Evolutionary conservation across 23 tunicate species (phyloP).

Genomic region (Halocynthia aurantium): DNA sequence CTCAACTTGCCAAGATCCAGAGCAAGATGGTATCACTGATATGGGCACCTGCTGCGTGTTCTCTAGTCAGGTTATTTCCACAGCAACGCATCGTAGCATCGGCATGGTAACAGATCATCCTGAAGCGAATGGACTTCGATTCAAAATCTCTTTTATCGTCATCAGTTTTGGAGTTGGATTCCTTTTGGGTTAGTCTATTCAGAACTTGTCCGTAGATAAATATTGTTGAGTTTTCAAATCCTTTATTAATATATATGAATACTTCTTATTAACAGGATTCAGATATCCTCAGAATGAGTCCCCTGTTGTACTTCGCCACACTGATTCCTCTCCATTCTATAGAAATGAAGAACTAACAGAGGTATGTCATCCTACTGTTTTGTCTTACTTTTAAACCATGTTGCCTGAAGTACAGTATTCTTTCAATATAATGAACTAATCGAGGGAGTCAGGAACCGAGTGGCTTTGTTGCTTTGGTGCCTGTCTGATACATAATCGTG

Average conservation of each 20-base stretch:
- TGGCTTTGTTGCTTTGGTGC: too few species aligned
- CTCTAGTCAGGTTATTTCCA: neutral
- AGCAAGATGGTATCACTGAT: neutral
- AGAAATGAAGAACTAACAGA: too few species aligned
- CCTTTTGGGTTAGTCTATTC: neutral
- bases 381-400: too few species aligned
- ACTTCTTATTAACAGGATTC: too few species aligned
- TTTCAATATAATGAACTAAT: too few species aligned
- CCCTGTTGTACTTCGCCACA: too few species aligned
- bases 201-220: neutral
- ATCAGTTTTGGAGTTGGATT: conserved; percentile 10
- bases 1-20: neutral
- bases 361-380: too few species aligned
- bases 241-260: neutral
- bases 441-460: too few species aligned
- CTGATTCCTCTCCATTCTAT: too few species aligned
- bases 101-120: conserved; percentile 13
- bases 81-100: neutral
- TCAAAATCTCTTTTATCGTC: neutral
- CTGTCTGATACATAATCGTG: too few species aligned
- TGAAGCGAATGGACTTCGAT: neutral
- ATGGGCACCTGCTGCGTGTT: neutral
- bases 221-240: neutral
- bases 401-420: too few species aligned
- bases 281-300: too few species aligned